A percentile compares a stretch with the other conserved stretches of the same genome.
phyloP scores from a whole-genome alignment of 35 echinoderm and acorn worm species.

The Acanthaster planci region DNA sequence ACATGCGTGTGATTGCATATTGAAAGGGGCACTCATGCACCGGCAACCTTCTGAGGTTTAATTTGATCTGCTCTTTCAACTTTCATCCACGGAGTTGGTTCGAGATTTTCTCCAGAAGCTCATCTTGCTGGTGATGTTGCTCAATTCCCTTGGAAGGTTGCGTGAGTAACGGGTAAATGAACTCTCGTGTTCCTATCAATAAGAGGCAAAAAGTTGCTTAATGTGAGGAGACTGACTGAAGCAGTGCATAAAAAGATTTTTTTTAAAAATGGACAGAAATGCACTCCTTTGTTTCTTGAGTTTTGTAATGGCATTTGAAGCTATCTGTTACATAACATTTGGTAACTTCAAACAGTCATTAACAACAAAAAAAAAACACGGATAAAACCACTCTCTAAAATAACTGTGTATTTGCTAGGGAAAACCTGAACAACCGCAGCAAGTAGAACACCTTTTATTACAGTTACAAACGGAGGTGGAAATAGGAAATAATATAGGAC shows the following conservation, averaged over 20 bases:
- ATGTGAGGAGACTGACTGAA: not conserved
- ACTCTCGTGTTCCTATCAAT: constrained; percentile 5
- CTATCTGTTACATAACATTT: not conserved
- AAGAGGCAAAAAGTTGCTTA: not conserved
- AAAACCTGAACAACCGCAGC: too few species aligned
- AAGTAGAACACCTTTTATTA: too few species aligned
- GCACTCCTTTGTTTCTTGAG: not conserved
- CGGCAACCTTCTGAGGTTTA: too few species aligned
- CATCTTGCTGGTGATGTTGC: not conserved
- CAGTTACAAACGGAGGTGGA: too few species aligned
- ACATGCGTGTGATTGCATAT: too few species aligned
- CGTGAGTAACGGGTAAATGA: not conserved
- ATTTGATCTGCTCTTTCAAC: too few species aligned
- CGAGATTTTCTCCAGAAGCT: constrained; percentile 21
- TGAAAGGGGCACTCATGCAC: too few species aligned
- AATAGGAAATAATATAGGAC: too few species aligned
- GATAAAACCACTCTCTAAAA: too few species aligned
- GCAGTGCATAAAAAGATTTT: too few species aligned
- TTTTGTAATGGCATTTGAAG: not conserved
- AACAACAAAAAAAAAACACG: not conserved
- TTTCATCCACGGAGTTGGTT: not conserved
- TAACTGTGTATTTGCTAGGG: too few species aligned
- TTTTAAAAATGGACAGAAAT: not conserved
- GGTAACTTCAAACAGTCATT: not conserved
- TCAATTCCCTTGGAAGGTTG: not conserved